Percentiles rank a stretch among this genome's conserved stretches.
These are phyloP conservation scores for Chinchilla lanigera DNA, from an alignment of 2,113 vertebrate species.

Conservation along the genomic window DNA sequence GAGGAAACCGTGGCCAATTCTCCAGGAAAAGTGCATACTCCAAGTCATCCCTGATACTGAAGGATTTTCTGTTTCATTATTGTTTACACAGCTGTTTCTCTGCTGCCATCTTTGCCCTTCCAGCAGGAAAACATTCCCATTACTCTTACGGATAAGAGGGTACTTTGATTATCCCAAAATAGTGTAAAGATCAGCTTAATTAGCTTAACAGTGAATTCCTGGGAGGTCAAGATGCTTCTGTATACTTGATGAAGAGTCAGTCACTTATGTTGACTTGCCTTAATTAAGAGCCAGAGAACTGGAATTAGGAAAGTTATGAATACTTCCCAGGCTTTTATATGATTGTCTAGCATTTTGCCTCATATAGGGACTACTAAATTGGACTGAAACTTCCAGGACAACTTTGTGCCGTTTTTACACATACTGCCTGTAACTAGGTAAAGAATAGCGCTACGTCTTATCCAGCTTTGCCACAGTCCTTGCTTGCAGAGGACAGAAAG, in stretches of 20 bases:
- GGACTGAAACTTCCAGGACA: background rate
- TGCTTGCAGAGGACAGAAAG: background rate
- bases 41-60: background rate
- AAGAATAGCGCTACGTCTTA: background rate
- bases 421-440: background rate
- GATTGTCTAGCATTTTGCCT: background rate
- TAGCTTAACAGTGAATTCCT: conserved; percentile 28
- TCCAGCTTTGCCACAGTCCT: background rate
- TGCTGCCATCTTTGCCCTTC: background rate
- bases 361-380: background rate
- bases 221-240: background rate
- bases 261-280: background rate
- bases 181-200: conserved; percentile 52
- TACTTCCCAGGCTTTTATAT: background rate
- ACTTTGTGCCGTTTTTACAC: background rate
- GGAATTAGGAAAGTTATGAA: background rate
- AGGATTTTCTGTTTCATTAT: background rate
- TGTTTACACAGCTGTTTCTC: background rate
- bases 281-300: background rate
- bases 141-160: background rate
- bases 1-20: background rate
- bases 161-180: background rate
- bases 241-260: background rate
- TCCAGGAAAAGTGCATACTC: background rate
- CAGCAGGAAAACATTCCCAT: background rate